Evolutionary conservation across 2,113 vertebrate species (phyloP).

Genomic region (Crotalus helleri): DNA sequence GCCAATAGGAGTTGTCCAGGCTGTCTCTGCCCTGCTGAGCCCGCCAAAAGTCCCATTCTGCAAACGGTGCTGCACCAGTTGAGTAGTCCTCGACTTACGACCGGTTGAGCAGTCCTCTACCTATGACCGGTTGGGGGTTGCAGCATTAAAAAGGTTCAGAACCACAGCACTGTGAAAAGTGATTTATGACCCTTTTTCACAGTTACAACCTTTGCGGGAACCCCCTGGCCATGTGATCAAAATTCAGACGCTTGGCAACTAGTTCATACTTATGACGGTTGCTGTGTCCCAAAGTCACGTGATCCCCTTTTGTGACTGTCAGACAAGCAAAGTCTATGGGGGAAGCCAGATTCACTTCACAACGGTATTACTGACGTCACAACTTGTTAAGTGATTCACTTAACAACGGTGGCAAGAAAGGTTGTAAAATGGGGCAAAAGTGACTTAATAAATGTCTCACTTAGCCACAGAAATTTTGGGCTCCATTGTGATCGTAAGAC

Average conservation of each 20-base stretch:
- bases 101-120: too few species aligned
- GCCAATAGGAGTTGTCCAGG: too few species aligned
- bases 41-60: too few species aligned
- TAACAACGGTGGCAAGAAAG: background rate
- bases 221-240: background rate
- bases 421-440: background rate
- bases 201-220: background rate
- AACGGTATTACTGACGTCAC: background rate
- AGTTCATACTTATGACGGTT: background rate
- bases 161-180: background rate
- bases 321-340: background rate
- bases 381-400: background rate
- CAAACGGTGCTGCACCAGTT: too few species aligned
- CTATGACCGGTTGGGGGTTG: too few species aligned
- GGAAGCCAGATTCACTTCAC: background rate
- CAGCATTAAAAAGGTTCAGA: too few species aligned
- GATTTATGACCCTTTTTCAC: background rate
- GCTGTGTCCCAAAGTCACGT: background rate
- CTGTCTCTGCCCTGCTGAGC: too few species aligned
- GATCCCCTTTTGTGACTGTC: background rate
- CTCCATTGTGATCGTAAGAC: background rate
- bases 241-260: background rate
- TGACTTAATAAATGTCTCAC: background rate
- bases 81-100: too few species aligned
- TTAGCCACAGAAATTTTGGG: background rate